These are phyloP conservation scores for Taenioides sp. DNA, from an alignment of 2,797 vertebrate genomes.

Conservation along the genomic window DNA sequence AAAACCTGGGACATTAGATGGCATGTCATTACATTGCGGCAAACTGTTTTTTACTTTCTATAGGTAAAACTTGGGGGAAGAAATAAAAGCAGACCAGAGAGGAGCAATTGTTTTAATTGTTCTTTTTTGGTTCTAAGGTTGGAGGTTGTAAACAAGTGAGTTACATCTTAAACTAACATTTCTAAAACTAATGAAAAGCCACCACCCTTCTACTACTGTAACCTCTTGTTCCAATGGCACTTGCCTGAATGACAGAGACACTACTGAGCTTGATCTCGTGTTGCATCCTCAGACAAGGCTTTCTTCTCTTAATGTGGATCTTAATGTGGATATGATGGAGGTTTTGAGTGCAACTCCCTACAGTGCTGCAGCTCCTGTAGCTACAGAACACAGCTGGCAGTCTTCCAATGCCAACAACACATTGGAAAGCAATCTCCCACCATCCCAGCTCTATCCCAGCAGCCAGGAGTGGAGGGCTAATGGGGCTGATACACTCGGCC, in stretches of 20 bases:
- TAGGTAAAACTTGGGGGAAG: no score
- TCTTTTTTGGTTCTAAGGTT: background rate
- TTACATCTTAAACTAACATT: no score
- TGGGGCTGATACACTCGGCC: constrained; percentile 40
- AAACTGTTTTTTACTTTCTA: no score
- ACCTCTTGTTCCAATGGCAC: background rate
- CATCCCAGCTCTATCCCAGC: constrained; percentile 57
- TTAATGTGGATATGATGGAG: constrained; percentile 28
- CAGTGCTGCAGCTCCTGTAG: constrained; percentile 56
- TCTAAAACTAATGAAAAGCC: background rate
- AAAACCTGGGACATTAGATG: no score
- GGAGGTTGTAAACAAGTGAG: no score
- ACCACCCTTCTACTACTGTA: background rate
- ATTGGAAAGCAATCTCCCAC: constrained; percentile 59
- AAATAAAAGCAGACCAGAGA: background rate
- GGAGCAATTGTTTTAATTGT: background rate
- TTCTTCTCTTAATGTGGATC: constrained; percentile 8
- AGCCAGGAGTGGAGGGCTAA: constrained; percentile 46
- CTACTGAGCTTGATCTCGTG: background rate
- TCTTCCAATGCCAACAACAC: constrained; percentile 63
- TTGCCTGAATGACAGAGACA: background rate
- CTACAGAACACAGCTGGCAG: constrained; percentile 62
- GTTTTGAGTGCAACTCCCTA: constrained; percentile 42
- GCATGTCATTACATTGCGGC: no score
- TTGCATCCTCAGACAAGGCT: background rate